Evolutionary conservation across 1,140 invertebrate species (phyloP).

Genomic region (Apis cerana): DNA sequence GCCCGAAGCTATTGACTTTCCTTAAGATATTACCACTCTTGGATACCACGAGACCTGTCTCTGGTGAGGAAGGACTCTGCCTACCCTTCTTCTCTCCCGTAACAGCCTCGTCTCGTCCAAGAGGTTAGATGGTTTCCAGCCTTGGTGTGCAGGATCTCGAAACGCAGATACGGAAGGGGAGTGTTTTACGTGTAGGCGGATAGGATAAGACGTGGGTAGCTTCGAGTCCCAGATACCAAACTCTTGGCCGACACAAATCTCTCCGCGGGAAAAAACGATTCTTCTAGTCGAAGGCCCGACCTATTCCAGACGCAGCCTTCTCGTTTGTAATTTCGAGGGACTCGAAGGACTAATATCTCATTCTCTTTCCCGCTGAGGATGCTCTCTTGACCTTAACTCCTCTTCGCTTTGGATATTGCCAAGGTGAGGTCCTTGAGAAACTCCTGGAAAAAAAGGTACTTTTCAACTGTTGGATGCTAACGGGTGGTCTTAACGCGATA

Average conservation of each 20-base stretch:
- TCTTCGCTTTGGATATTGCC: background rate
- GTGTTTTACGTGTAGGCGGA: constrained; percentile 41
- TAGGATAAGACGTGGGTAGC: constrained; percentile 24
- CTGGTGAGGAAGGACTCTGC: constrained; percentile 47
- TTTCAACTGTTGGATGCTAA: background rate
- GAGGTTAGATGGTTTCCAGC: constrained; percentile 37
- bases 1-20: constrained; percentile 67
- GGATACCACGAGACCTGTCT: constrained; percentile 55
- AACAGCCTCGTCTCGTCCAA: background rate
- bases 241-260: constrained; percentile 63
- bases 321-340: constrained; percentile 33
- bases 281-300: constrained; percentile 1
- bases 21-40: constrained; percentile 37
- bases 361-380: background rate
- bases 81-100: constrained; percentile 19
- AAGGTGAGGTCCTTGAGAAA: background rate
- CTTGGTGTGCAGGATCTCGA: constrained; percentile 19
- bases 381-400: background rate
- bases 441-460: background rate
- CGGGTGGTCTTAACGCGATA: background rate
- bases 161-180: constrained; percentile 35
- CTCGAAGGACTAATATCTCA: constrained; percentile 48
- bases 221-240: constrained; percentile 57
- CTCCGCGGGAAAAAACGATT: constrained; percentile 43
- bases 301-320: constrained; percentile 6